A percentile compares a stretch with the other conserved stretches of the same genome.
Evolutionary conservation across 1,140 invertebrate species (phyloP).

Genomic region (Drosophila subobscura): DNA sequence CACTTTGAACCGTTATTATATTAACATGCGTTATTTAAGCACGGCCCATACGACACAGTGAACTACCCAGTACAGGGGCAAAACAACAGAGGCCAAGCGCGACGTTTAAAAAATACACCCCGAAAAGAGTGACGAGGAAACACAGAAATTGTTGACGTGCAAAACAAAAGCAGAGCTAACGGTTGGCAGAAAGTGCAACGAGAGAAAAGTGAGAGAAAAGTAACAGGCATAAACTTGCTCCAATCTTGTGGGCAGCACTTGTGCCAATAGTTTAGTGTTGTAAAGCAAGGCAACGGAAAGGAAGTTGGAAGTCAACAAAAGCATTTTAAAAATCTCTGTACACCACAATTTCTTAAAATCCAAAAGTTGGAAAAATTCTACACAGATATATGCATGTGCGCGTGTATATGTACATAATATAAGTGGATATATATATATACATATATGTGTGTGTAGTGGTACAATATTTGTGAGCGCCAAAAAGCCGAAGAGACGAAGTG

Average conservation of each 20-base stretch:
- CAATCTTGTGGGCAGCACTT: background rate
- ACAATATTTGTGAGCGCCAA: slow-evolving; percentile 71
- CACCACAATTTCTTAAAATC: slow-evolving; percentile 56
- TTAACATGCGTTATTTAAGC: slow-evolving; percentile 50
- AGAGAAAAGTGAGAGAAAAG: too few species aligned
- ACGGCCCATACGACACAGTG: slow-evolving; percentile 6
- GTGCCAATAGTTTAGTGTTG: slow-evolving; percentile 17
- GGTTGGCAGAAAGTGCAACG: background rate
- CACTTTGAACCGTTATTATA: too few species aligned
- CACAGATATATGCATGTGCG: slow-evolving; percentile 47
- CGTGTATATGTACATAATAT: slow-evolving; percentile 43
- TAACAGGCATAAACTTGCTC: too few species aligned
- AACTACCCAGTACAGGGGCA: slow-evolving; percentile 40
- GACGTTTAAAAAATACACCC: slow-evolving; percentile 23
- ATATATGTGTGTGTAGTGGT: slow-evolving; percentile 40
- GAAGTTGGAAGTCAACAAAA: slow-evolving; percentile 39
- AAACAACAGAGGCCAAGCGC: slow-evolving; percentile 36
- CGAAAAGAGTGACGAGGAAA: slow-evolving; percentile 15
- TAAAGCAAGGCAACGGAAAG: slow-evolving; percentile 17
- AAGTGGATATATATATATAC: slow-evolving; percentile 35
- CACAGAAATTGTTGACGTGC: background rate
- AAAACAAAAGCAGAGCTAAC: slow-evolving; percentile 16
- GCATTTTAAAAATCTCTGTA: slow-evolving; percentile 57
- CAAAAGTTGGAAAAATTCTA: slow-evolving; percentile 64
- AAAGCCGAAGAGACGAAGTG: slow-evolving; percentile 69